Conservation (phyloP, 2,113 vertebrate species). For the Hucho hucho region DNA sequence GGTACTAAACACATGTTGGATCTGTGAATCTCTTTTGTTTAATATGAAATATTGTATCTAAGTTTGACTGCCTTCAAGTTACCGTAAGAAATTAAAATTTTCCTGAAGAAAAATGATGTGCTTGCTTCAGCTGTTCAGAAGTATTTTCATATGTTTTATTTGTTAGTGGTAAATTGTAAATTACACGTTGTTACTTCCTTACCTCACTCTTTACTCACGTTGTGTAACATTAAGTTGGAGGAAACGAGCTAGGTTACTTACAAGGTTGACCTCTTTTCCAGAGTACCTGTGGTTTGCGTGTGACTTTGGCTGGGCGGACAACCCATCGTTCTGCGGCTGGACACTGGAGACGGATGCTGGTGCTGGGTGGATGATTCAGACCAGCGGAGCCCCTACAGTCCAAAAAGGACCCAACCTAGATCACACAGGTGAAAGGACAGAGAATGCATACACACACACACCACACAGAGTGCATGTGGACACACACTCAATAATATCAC, state of each 20-base stretch:
- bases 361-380: constrained; percentile 84
- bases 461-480: not conserved
- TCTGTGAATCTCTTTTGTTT: not conserved
- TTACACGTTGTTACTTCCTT: no score
- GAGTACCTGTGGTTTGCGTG: constrained; percentile 86
- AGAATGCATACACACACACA: constrained; percentile 11
- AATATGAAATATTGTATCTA: not conserved
- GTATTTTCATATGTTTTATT: no score
- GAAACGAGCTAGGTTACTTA: not conserved
- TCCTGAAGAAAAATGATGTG: no score
- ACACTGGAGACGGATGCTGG: constrained; percentile 77
- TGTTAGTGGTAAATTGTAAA: no score
- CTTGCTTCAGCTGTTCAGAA: no score
- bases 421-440: constrained; percentile 80
- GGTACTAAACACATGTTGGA: constrained; percentile 36
- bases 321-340: constrained; percentile 89
- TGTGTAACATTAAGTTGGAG: no score
- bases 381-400: constrained; percentile 46
- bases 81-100: not conserved
- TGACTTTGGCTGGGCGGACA: constrained; percentile 86
- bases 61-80: not conserved
- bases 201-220: no score
- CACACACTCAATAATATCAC: constrained; percentile 10
- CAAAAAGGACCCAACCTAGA: constrained; percentile 82
- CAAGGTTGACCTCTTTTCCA: constrained; percentile 21